phyloP scores from a whole-genome alignment of 2,888 invertebrate genomes.

The Lithophane leautieri region DNA sequence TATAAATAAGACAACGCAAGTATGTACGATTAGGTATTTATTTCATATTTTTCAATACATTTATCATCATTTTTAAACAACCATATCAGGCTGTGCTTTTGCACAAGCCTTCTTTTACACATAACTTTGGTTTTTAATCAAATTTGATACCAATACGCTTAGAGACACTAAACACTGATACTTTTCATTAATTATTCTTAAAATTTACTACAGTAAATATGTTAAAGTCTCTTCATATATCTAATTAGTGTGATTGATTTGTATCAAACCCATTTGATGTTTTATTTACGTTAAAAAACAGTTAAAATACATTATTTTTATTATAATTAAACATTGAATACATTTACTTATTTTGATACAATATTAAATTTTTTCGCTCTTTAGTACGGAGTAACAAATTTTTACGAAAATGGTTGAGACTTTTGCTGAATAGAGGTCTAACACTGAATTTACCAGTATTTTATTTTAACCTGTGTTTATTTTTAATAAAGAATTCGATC shows the following conservation, averaged over 20 bases:
- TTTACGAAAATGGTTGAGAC: constrained; percentile 69
- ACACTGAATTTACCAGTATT: constrained; percentile 37
- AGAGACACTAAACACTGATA: constrained; percentile 76
- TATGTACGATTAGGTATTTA: constrained; percentile 83
- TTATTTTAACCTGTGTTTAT: constrained; percentile 28
- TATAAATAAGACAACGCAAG: constrained; percentile 38
- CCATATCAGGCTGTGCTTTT: constrained; percentile 70
- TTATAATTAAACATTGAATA: constrained; percentile 82
- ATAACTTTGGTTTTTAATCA: constrained; percentile 73
- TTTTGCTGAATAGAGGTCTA: constrained; percentile 50
- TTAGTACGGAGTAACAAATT: constrained; percentile 81
- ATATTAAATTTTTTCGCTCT: constrained; percentile 68
- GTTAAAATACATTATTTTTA: constrained; percentile 77
- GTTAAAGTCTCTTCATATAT: constrained; percentile 80
- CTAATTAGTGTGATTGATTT: constrained; percentile 73
- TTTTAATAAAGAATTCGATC: constrained; percentile 62
- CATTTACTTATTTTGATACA: constrained; percentile 79
- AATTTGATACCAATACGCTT: constrained; percentile 71
- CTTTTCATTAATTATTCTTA: constrained; percentile 78
- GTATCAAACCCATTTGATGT: constrained; percentile 70
- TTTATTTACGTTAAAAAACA: constrained; percentile 77
- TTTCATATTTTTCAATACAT: constrained; percentile 83
- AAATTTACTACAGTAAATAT: constrained; percentile 79
- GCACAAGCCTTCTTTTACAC: constrained; percentile 66
- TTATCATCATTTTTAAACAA: constrained; percentile 79